phyloP scores from a whole-genome alignment of 2,888 invertebrate genomes.

The Megastigmus dorsalis region DNA sequence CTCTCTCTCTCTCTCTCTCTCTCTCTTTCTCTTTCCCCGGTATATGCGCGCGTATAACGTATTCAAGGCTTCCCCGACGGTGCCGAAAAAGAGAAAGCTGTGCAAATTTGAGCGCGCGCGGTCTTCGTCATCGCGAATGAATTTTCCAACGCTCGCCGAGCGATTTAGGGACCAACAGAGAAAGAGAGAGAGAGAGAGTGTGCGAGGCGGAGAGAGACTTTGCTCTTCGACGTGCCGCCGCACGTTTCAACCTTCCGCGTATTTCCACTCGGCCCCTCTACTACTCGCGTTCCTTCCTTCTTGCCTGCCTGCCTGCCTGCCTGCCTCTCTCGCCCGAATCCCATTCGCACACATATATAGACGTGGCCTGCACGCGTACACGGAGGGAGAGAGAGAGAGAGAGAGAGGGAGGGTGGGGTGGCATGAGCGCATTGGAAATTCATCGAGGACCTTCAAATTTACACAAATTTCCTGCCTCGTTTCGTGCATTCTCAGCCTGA shows the following conservation, averaged over 20 bases:
- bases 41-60: too few relatives aligned
- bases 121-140: conserved; percentile 14
- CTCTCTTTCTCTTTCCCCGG: too few relatives aligned
- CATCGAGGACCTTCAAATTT: conserved; percentile 51
- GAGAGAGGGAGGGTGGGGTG: neutral
- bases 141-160: conserved; percentile 6
- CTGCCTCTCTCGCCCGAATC: too few relatives aligned
- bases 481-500: conserved; percentile 35
- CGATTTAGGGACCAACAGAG: conserved; percentile 13
- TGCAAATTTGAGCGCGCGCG: conserved; percentile 32
- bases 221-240: conserved; percentile 16
- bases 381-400: neutral
- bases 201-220: neutral
- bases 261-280: too few relatives aligned
- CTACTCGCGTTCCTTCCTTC: too few relatives aligned
- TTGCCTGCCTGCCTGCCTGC: too few relatives aligned
- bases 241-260: conserved; percentile 16
- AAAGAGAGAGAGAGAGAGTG: neutral
- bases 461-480: conserved; percentile 52
- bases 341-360: too few relatives aligned
- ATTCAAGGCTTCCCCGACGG: too few relatives aligned
- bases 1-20: too few relatives aligned
- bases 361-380: neutral
- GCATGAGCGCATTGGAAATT: conserved; percentile 44
- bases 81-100: neutral